These are phyloP conservation scores for Pangasianodon gigas DNA, from an alignment of 2,113 vertebrate genomes.

Conservation along the genomic window DNA sequence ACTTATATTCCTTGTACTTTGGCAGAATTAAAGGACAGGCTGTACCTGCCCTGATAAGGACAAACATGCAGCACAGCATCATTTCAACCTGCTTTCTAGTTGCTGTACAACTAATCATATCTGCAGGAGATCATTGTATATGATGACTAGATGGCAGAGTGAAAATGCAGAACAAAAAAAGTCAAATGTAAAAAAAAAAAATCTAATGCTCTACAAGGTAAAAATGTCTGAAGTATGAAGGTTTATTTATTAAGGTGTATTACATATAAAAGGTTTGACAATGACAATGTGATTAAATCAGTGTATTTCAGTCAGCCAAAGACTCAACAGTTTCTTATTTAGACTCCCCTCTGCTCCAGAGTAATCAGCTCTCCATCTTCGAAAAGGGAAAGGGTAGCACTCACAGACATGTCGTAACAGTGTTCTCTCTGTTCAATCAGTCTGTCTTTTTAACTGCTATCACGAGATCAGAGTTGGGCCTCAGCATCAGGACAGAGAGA, in stretches of 20 bases:
- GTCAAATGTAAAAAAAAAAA: not conserved
- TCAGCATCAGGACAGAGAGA: not conserved
- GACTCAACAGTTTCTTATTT: slow-evolving; percentile 26
- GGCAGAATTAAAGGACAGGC: slow-evolving; percentile 35
- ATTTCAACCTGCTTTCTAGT: not conserved
- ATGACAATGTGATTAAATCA: not conserved
- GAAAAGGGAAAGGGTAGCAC: not conserved
- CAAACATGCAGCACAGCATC: slow-evolving; percentile 54
- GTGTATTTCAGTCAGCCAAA: not conserved
- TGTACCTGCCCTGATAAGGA: slow-evolving; percentile 49
- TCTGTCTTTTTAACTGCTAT: slow-evolving; percentile 10
- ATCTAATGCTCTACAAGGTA: not conserved
- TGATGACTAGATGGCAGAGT: not conserved
- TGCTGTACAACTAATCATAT: not conserved
- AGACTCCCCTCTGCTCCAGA: slow-evolving; percentile 20
- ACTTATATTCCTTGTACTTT: slow-evolving; percentile 47
- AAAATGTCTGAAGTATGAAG: not conserved
- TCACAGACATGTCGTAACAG: slow-evolving; percentile 32
- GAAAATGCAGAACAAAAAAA: not conserved
- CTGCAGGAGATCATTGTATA: not conserved
- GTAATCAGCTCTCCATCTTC: not conserved
- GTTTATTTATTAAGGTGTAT: not conserved
- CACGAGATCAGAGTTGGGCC: slow-evolving; percentile 16
- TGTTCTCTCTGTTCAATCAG: slow-evolving; percentile 10
- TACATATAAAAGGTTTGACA: not conserved